A percentile compares a stretch with the other conserved stretches of the same genome.
These are phyloP conservation scores for Apis cerana DNA, from an alignment of 1,140 invertebrate genomes.

Conservation along the genomic window DNA sequence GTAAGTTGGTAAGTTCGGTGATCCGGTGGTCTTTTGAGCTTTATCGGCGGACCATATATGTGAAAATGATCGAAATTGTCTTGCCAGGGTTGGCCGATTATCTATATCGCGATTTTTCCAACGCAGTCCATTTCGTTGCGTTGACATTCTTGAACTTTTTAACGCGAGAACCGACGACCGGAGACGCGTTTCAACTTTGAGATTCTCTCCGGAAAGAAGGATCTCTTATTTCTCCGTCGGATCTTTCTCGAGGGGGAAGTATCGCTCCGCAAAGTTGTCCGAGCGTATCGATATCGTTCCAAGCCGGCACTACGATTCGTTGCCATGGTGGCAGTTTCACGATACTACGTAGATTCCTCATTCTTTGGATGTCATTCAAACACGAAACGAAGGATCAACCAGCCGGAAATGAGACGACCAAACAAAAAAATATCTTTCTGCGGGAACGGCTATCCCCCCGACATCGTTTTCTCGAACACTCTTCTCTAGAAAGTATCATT, in stretches of 20 bases:
- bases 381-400: slow-evolving; percentile 54
- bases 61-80: too few species aligned
- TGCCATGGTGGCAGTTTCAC: slow-evolving; percentile 49
- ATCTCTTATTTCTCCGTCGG: slow-evolving; percentile 20
- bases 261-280: slow-evolving; percentile 10
- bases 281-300: slow-evolving; percentile 40
- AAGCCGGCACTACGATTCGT: slow-evolving; percentile 35
- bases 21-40: too few species aligned
- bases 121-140: too few species aligned
- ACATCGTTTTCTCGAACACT: neutral
- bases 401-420: slow-evolving; percentile 58
- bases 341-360: slow-evolving; percentile 51
- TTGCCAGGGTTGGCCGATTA: too few species aligned
- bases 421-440: slow-evolving; percentile 43
- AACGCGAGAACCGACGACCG: neutral
- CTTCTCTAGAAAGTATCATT: too few species aligned
- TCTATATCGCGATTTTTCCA: too few species aligned
- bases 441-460: too few species aligned
- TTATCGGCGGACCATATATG: too few species aligned
- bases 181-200: neutral
- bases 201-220: neutral
- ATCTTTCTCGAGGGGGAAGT: slow-evolving; percentile 25
- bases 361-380: slow-evolving; percentile 62
- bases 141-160: too few species aligned
- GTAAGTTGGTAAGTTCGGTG: too few species aligned